Evolutionary conservation across 1,140 invertebrate genomes (phyloP).

Genomic region (Drosophila repleta): DNA sequence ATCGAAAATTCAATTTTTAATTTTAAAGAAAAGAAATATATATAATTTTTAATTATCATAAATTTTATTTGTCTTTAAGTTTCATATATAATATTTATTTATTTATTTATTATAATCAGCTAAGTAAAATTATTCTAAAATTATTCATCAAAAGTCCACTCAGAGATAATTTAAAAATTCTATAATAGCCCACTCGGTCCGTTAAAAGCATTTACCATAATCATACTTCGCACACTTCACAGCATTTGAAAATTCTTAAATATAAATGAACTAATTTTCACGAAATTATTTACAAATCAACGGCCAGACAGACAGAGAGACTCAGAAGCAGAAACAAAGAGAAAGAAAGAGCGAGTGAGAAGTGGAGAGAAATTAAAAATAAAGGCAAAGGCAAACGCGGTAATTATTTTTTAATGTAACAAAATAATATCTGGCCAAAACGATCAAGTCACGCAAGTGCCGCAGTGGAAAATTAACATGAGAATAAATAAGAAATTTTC

Average conservation of each 20-base stretch:
- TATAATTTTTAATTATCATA: too few relatives aligned
- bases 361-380: conserved; percentile 11
- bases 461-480: conserved; percentile 71
- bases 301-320: conserved; percentile 37
- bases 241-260: conserved; percentile 48
- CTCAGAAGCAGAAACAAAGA: conserved; percentile 18
- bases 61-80: too few relatives aligned
- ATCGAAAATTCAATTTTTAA: too few relatives aligned
- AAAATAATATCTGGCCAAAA: conserved; percentile 83
- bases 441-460: conserved; percentile 82
- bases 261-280: conserved; percentile 66
- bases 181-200: too few relatives aligned
- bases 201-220: conserved; percentile 21
- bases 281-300: conserved; percentile 67
- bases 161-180: neutral
- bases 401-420: conserved; percentile 84
- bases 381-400: conserved; percentile 75
- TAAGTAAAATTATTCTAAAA: too few relatives aligned
- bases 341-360: neutral
- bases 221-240: conserved; percentile 2
- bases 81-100: too few relatives aligned
- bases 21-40: too few relatives aligned
- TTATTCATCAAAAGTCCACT: too few relatives aligned
- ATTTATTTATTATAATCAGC: too few relatives aligned
- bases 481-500: conserved; percentile 83